Conservation (phyloP, 2,113 vertebrate genomes). For the Cinclus mexicanus region DNA sequence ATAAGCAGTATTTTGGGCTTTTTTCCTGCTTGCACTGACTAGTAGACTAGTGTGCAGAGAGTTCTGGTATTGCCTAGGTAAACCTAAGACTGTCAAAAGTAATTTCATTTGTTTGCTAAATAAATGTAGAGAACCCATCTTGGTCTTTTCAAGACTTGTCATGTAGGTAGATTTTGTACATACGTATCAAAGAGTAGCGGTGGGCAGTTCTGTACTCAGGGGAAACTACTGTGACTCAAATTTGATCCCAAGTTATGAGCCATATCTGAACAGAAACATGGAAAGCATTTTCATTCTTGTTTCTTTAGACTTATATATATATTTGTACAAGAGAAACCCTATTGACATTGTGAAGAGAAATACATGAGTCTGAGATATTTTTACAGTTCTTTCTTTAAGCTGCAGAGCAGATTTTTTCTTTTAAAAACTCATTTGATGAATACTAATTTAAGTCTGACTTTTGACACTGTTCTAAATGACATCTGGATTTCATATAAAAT, state of each 20-base stretch:
- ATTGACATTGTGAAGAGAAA: neutral
- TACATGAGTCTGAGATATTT: neutral
- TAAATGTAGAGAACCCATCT: neutral
- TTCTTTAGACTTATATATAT: neutral
- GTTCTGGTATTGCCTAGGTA: neutral
- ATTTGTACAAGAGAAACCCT: neutral
- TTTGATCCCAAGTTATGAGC: neutral
- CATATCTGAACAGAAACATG: neutral
- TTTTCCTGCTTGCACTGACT: neutral
- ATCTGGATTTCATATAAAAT: slow-evolving; percentile 28
- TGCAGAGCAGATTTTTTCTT: neutral
- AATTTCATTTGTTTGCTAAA: neutral
- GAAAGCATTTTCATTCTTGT: neutral
- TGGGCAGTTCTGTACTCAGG: neutral
- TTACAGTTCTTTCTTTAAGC: neutral
- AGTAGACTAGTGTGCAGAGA: neutral
- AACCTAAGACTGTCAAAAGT: neutral
- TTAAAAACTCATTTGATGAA: neutral
- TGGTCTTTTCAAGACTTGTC: neutral
- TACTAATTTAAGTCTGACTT: slow-evolving; percentile 33
- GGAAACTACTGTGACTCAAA: neutral
- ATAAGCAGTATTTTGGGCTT: neutral
- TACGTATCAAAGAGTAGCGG: neutral
- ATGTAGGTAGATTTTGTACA: neutral
- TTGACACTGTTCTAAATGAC: slow-evolving; percentile 29